These are phyloP conservation scores for Euspilapteryx auroguttella DNA, from an alignment of 2,888 invertebrate species.

Conservation along the genomic window DNA sequence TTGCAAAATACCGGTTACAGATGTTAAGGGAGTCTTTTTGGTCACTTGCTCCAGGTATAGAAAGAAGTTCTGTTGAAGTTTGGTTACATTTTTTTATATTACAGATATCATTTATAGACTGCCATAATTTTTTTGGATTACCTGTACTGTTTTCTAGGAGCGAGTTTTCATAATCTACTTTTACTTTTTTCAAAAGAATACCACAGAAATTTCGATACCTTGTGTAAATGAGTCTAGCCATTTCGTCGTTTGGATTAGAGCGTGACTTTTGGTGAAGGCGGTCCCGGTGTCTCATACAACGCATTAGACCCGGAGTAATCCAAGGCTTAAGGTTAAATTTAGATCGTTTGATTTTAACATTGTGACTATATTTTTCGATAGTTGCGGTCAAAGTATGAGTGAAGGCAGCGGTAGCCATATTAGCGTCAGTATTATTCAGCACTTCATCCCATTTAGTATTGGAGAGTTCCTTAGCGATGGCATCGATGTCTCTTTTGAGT, in stretches of 20 bases:
- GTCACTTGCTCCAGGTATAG: too few species aligned
- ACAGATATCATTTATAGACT: not conserved
- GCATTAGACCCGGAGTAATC: not conserved
- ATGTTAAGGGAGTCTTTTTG: not conserved
- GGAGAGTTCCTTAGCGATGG: not conserved
- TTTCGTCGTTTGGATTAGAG: not conserved
- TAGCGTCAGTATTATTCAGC: not conserved
- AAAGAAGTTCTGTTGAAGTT: too few species aligned
- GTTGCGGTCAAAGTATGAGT: not conserved
- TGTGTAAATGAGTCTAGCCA: not conserved
- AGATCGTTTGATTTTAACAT: not conserved
- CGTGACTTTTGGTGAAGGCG: not conserved
- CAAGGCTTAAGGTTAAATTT: not conserved
- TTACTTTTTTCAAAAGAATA: not conserved
- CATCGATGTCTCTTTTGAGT: not conserved
- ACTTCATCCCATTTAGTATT: not conserved
- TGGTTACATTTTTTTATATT: too few species aligned
- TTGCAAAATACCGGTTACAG: not conserved
- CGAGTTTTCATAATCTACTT: not conserved
- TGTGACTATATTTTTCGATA: not conserved
- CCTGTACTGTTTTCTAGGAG: not conserved
- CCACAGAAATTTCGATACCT: not conserved
- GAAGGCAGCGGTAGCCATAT: not conserved
- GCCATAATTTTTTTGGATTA: not conserved
- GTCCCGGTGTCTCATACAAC: not conserved